Evolutionary conservation across 2,113 vertebrate species (phyloP).

Genomic region (Chloropsis hardwickii): DNA sequence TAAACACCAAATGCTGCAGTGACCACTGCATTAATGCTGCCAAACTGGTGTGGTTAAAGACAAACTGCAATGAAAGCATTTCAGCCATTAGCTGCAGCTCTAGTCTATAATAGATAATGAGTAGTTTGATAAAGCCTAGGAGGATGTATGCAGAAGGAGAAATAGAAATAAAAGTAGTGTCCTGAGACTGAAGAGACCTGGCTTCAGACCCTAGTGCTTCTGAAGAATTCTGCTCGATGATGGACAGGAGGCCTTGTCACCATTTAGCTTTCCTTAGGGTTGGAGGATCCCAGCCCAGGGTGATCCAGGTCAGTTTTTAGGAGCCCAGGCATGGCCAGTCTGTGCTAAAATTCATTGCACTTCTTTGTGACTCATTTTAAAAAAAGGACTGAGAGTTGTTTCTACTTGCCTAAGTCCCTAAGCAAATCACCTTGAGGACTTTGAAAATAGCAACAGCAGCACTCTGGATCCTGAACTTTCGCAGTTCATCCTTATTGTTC

Average conservation of each 20-base stretch:
- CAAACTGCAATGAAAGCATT: neutral
- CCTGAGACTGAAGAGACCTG: neutral
- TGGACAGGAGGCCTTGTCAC: neutral
- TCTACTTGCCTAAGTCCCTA: neutral
- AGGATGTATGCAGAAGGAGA: neutral
- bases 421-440: neutral
- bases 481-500: neutral
- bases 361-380: neutral
- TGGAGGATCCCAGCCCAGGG: neutral
- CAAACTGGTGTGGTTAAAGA: neutral
- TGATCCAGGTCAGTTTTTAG: neutral
- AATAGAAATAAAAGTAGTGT: neutral
- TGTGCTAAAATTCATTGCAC: fast-evolving
- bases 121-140: neutral
- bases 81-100: neutral
- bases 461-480: neutral
- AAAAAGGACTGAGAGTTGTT: neutral
- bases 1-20: neutral
- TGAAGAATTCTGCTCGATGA: neutral
- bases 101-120: neutral
- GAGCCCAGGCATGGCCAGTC: fast-evolving
- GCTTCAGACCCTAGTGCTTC: neutral
- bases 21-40: neutral
- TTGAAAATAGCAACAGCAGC: neutral
- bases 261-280: neutral